phyloP scores from a whole-genome alignment of 2,888 invertebrate species.

The Drosophila buzzatii region DNA sequence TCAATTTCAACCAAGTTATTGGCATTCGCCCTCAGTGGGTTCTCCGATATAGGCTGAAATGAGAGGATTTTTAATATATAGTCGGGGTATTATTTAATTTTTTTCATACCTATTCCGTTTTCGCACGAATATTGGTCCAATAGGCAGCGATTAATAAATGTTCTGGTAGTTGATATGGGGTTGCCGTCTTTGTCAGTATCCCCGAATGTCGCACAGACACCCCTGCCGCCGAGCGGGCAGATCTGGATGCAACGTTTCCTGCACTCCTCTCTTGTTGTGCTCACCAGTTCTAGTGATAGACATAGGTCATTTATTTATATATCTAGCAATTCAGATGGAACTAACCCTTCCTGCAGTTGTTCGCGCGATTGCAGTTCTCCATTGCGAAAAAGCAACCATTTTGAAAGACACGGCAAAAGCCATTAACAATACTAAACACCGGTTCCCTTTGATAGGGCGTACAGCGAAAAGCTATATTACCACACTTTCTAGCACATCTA shows the following conservation, averaged over 20 bases:
- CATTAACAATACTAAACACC: constrained; percentile 41
- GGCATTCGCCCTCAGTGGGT: constrained; percentile 28
- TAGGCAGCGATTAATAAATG: constrained; percentile 35
- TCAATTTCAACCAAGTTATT: no score
- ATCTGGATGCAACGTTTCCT: constrained; percentile 10
- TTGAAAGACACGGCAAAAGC: constrained; percentile 52
- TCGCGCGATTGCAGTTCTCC: constrained; percentile 46
- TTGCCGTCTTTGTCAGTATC: constrained; percentile 10
- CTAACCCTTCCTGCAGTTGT: constrained; percentile 45
- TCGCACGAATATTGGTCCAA: constrained; percentile 31
- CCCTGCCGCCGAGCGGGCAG: constrained; percentile 26
- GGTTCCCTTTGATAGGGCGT: constrained; percentile 36
- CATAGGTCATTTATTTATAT: no score
- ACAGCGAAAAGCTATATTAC: constrained; percentile 16
- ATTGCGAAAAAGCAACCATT: constrained; percentile 47
- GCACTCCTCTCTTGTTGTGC: constrained; percentile 25
- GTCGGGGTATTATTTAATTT: no score
- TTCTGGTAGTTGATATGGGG: background rate
- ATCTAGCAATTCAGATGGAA: background rate
- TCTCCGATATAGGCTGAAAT: constrained; percentile 37
- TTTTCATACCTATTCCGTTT: constrained; percentile 12
- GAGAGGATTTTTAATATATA: background rate
- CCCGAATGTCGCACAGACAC: constrained; percentile 41
- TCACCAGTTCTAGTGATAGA: constrained; percentile 26
- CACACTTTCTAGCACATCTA: constrained; percentile 24